Evolutionary conservation across 2,113 vertebrate genomes (phyloP).

Genomic region (Hippocampus comes): DNA sequence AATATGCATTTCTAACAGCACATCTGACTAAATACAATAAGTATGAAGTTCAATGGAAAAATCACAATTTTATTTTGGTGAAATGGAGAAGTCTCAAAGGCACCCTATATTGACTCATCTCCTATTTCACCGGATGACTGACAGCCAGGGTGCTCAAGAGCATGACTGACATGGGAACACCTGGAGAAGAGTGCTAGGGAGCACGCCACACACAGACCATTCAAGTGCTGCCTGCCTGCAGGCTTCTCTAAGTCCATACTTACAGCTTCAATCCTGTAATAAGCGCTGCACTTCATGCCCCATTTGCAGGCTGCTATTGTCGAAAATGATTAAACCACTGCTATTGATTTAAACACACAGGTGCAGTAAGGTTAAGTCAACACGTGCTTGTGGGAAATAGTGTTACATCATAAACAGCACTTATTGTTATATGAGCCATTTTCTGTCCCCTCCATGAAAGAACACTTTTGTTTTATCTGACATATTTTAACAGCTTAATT

Average conservation of each 20-base stretch:
- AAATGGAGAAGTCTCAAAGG: constrained; percentile 26
- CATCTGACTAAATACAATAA: too few species aligned
- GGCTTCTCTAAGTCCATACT: constrained; percentile 59
- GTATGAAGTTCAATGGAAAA: background rate
- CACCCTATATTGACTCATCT: constrained; percentile 47
- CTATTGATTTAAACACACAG: constrained; percentile 34
- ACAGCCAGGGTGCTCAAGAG: constrained; percentile 64
- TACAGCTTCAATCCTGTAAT: constrained; percentile 64
- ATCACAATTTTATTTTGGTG: constrained; percentile 56
- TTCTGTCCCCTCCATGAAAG: background rate
- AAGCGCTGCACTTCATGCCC: constrained; percentile 55
- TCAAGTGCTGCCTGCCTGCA: constrained; percentile 58
- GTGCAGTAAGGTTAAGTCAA: constrained; percentile 16
- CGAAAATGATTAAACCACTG: constrained; percentile 51
- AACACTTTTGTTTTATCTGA: too few species aligned
- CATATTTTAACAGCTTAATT: too few species aligned
- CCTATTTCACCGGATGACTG: constrained; percentile 60
- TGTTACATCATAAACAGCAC: constrained; percentile 6
- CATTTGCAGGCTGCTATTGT: constrained; percentile 56
- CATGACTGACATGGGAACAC: constrained; percentile 70
- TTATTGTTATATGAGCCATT: background rate
- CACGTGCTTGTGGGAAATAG: constrained; percentile 3
- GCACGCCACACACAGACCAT: constrained; percentile 72
- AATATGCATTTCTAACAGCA: too few species aligned
- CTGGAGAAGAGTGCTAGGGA: constrained; percentile 64